phyloP scores from a whole-genome alignment of 1,140 invertebrate species.

The Manduca sexta region DNA sequence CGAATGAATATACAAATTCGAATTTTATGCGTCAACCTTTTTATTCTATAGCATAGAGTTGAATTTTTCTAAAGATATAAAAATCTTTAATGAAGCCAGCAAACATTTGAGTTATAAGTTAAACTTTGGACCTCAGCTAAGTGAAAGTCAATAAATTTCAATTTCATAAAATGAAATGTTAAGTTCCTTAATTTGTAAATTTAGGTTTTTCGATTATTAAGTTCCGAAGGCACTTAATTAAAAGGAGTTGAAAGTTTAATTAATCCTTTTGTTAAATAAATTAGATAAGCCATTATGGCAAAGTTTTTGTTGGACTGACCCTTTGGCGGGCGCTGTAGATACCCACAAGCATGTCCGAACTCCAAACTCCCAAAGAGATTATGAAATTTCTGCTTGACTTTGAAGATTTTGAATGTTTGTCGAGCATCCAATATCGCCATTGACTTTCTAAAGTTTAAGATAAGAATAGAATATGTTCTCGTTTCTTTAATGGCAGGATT shows the following conservation, averaged over 20 bases:
- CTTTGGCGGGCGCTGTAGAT: slow-evolving; percentile 16
- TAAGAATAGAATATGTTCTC: neutral
- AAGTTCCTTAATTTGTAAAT: slow-evolving; percentile 8
- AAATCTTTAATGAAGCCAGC: too few species aligned
- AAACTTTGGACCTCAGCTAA: slow-evolving; percentile 1
- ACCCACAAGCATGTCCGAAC: slow-evolving; percentile 5
- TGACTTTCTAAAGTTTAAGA: slow-evolving; percentile 1
- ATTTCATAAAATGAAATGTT: slow-evolving; percentile 9
- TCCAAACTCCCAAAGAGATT: slow-evolving; percentile 19
- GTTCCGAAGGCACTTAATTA: slow-evolving; percentile 24
- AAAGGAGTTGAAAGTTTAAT: slow-evolving; percentile 36
- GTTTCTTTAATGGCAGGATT: neutral
- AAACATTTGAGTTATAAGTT: neutral
- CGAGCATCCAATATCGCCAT: slow-evolving; percentile 5
- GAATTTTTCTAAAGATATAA: too few species aligned
- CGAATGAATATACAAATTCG: too few species aligned
- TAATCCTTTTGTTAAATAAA: slow-evolving; percentile 43
- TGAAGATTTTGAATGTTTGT: slow-evolving; percentile 8
- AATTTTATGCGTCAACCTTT: too few species aligned
- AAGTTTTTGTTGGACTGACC: slow-evolving; percentile 32
- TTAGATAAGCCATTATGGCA: slow-evolving; percentile 39
- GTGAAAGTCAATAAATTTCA: slow-evolving; percentile 1
- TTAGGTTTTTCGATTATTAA: slow-evolving; percentile 19
- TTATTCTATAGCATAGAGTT: too few species aligned
- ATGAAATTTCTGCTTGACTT: slow-evolving; percentile 22